phyloP scores from a whole-genome alignment of 37 sponge, comb jelly and placozoan genomes.

The Lycopodina hypogea region DNA sequence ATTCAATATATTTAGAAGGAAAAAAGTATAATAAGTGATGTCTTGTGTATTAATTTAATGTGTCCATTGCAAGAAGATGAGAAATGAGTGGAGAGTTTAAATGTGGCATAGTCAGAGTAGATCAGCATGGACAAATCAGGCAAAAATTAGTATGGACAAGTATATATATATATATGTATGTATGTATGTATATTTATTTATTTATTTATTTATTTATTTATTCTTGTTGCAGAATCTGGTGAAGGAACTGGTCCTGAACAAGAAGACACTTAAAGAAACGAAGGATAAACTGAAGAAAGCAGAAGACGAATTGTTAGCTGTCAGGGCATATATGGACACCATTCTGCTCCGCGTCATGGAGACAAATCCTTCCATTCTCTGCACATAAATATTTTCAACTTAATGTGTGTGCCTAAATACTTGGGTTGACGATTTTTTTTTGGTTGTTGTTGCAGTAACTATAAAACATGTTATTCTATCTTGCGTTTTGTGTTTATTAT shows the following conservation, averaged over 20 bases:
- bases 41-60: no score
- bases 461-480: slow-evolving; percentile 40
- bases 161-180: no score
- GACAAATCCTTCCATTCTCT: slow-evolving; percentile 41
- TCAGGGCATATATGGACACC: slow-evolving; percentile 41
- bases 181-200: no score
- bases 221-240: slow-evolving; percentile 50
- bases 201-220: no score
- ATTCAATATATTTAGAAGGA: no score
- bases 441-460: slow-evolving; percentile 12
- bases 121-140: no score
- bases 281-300: not conserved
- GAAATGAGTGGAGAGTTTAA: no score
- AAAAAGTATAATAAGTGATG: no score
- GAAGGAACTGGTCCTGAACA: slow-evolving; percentile 38
- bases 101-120: no score
- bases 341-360: slow-evolving; percentile 54
- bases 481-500: slow-evolving; percentile 41
- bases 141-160: no score
- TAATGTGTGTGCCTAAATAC: not conserved
- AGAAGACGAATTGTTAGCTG: slow-evolving; percentile 26
- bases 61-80: no score
- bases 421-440: not conserved
- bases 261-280: not conserved
- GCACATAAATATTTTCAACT: not conserved